Base-by-base conservation (phyloP, 2,113 vertebrate species). In the Pipra filicauda region DNA sequence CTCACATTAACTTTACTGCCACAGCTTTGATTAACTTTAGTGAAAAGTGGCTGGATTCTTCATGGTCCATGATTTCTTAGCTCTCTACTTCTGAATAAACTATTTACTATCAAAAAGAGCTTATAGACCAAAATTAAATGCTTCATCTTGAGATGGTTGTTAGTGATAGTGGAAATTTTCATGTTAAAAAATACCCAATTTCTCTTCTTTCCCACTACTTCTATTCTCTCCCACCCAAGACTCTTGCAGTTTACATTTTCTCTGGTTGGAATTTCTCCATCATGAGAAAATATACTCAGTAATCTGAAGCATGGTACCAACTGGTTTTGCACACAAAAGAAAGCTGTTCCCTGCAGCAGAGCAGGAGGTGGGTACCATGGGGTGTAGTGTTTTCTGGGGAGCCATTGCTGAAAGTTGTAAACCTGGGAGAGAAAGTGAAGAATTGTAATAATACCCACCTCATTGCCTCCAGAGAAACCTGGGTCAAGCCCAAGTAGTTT, bases 21-120 rank as follows among this genome's bases (percentile, higher is more conserved):
- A 55, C 43, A 77, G 39, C 48, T 93, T 92, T 93, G 92, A 95
- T 90, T 92, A 83, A 91, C 75, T 94, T 83, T 5, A 73, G 73
- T 86, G 64, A 84, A 84, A 80, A 71, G 55, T 75, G 57, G 35
- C 46, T 69, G 76, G 19, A 48, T 89, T 84, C 61, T 92, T 89
- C 73, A 94, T 71, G 83, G 88, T 87, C 76, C 19, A 4, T 78
- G 61, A n/a, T 72, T 95, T 89, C 65, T 78, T 69, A 91, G 57
- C 48, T 74, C 46, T 81, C 52, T 84, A 19, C 51, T 65, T 85
- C 46, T 75, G 80, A 81, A 49, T 48, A 78, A 81, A 75, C 43
- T 95, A 14, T 43, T 84, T 59, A n/a, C 61, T 78, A 61, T 71
- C 39, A 78, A 54, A 64, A 81, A 67, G 24, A 57, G 19, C 27